Conservation (phyloP, 2,113 vertebrate genomes). For the Romanogobio albipinnatus region DNA sequence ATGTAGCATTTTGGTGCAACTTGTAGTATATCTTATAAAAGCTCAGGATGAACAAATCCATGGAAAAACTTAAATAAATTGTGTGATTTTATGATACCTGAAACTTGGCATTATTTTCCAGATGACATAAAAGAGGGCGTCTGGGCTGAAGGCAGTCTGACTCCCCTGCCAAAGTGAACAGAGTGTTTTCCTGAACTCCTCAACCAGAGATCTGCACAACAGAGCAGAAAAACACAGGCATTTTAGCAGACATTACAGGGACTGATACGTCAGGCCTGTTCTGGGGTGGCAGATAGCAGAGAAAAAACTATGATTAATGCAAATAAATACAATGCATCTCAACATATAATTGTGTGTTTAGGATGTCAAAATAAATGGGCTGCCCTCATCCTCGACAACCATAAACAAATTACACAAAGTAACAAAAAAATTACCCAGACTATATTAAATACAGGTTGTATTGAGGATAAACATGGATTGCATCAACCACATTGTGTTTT, state of each 20-base stretch:
- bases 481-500: neutral
- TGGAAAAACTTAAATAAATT: neutral
- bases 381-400: neutral
- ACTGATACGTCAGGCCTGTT: neutral
- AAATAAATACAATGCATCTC: neutral
- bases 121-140: constrained; percentile 95
- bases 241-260: neutral
- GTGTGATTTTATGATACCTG: constrained; percentile 78
- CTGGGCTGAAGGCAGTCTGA: constrained; percentile 95
- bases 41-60: neutral
- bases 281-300: neutral
- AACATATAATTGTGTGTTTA: neutral
- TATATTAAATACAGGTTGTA: neutral
- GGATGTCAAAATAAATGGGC: neutral
- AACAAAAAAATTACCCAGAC: neutral
- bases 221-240: constrained; percentile 54
- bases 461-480: neutral
- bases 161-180: constrained; percentile 96
- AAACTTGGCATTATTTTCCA: constrained; percentile 99
- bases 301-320: neutral
- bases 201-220: constrained; percentile 87
- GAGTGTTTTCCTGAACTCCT: constrained; percentile 98
- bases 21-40: neutral
- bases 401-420: neutral
- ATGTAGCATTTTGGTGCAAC: neutral